Evolutionary conservation across 2,888 invertebrate genomes (phyloP).

Genomic region (Carterocephalus palaemon): DNA sequence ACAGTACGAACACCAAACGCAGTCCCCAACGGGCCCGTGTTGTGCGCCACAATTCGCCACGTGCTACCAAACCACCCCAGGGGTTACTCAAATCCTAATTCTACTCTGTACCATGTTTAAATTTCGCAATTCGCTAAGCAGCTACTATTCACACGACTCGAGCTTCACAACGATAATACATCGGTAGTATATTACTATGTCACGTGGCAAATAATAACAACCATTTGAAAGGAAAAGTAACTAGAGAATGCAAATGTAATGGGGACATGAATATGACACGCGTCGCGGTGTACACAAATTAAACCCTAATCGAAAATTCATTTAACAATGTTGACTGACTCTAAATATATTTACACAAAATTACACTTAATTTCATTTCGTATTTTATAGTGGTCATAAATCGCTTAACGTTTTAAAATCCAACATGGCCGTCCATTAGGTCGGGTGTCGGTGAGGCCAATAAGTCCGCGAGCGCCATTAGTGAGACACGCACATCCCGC

Average conservation of each 20-base stretch:
- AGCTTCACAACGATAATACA: slow-evolving; percentile 10
- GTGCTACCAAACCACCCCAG: slow-evolving; percentile 34
- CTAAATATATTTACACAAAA: neutral
- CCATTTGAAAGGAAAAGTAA: slow-evolving; percentile 13
- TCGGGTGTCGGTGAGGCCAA: slow-evolving; percentile 16
- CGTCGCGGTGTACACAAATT: neutral
- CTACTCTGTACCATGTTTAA: slow-evolving; percentile 49
- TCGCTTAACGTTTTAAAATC: slow-evolving; percentile 5
- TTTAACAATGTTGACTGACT: neutral
- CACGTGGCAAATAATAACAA: slow-evolving; percentile 27
- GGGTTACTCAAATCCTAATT: slow-evolving; percentile 38
- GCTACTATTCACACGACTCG: slow-evolving; percentile 6
- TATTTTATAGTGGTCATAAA: neutral
- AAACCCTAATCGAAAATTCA: too few species aligned
- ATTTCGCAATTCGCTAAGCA: slow-evolving; percentile 49
- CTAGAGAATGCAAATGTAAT: slow-evolving; percentile 7
- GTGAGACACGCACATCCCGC: slow-evolving; percentile 37
- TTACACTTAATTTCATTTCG: neutral
- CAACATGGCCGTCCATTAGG: slow-evolving; percentile 16
- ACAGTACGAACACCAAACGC: slow-evolving; percentile 17
- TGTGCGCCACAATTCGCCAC: slow-evolving; percentile 43
- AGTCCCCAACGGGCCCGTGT: slow-evolving; percentile 32
- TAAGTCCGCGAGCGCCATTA: slow-evolving; percentile 17
- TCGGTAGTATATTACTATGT: slow-evolving; percentile 8
- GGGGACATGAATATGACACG: slow-evolving; percentile 1